Evolutionary conservation across 2,113 vertebrate species (phyloP).

Genomic region (Orcinus orca): DNA sequence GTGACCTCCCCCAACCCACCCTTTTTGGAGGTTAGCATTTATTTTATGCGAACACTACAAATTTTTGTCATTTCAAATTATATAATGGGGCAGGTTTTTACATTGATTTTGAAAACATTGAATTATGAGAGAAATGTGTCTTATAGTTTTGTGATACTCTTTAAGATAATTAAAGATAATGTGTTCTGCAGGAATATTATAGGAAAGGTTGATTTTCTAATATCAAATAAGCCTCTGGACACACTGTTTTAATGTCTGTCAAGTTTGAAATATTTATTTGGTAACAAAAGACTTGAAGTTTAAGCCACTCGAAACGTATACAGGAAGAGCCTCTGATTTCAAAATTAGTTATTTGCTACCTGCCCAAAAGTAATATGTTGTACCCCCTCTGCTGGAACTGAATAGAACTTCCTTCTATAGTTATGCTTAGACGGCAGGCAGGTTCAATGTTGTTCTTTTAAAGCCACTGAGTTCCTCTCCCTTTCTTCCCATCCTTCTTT

Average conservation of each 20-base stretch:
- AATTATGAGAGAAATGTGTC: background rate
- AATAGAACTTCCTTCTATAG: background rate
- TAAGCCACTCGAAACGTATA: background rate
- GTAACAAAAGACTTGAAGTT: background rate
- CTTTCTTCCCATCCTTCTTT: background rate
- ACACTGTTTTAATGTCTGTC: background rate
- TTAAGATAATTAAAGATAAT: background rate
- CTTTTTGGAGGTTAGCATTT: background rate
- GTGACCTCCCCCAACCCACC: background rate
- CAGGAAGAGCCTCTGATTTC: background rate
- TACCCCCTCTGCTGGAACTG: background rate
- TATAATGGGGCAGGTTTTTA: background rate
- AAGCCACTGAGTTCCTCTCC: background rate
- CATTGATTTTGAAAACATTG: background rate
- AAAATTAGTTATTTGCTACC: background rate
- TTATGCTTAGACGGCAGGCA: background rate
- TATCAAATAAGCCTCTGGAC: background rate
- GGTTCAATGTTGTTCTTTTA: background rate
- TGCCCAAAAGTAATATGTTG: background rate
- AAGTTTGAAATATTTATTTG: constrained; percentile 29
- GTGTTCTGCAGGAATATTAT: background rate
- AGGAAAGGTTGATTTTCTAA: background rate
- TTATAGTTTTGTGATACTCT: background rate
- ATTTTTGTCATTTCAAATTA: background rate
- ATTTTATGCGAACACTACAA: background rate